Base-by-base conservation (phyloP, 2,797 vertebrate genomes). In the Poecilia gillii region DNA sequence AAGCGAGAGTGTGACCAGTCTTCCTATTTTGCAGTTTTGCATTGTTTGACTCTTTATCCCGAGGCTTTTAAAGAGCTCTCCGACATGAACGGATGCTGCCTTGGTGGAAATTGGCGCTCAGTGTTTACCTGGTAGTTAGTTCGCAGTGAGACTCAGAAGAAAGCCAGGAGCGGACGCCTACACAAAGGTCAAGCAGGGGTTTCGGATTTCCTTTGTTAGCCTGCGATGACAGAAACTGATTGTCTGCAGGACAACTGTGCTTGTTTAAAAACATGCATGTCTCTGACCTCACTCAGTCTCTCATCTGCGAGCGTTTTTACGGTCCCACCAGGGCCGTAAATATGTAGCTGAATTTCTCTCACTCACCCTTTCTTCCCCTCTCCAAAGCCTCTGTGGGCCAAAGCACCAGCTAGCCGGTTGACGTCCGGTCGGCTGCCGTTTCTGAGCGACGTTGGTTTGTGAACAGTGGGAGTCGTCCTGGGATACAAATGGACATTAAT, bases 371-470 rank as follows among this genome's bases (percentile, higher is more conserved):
- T 43, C 73, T 62, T 33, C 76, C 66, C 68, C 71, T 82, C 68
- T 66, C 79, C 64, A 49, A 39, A 12, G 45, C 76, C 79, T 90
- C 85, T 41, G 33, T 71, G 85, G 80, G 81, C 84, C 83, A 83
- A 76, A 89, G 84, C 87, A 86, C 84, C 76, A 84, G 81, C 87
- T 73, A 87, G 91, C 93, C 91, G 93, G 93, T 90, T 93, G 93
- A 87, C 89, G 90, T 90, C 87, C 89, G 90, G 83, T 92, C 79
- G 7, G 87, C 87, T 85, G 82, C 87, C 87, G 88, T 94, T 89
- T 91, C 90, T 81, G 84, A 85, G 73, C 41, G 81, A 77, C 79
- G 90, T 91, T 90, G 89, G 90, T 91, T 80, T 78, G 25, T 6
- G 79, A 87, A 88, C 89, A 92, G 92, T 90, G 88, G 90, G 90